A percentile compares a stretch with the other conserved stretches of the same genome.
phyloP scores from a whole-genome alignment of 2,113 vertebrate genomes.

The Euleptes europaea region DNA sequence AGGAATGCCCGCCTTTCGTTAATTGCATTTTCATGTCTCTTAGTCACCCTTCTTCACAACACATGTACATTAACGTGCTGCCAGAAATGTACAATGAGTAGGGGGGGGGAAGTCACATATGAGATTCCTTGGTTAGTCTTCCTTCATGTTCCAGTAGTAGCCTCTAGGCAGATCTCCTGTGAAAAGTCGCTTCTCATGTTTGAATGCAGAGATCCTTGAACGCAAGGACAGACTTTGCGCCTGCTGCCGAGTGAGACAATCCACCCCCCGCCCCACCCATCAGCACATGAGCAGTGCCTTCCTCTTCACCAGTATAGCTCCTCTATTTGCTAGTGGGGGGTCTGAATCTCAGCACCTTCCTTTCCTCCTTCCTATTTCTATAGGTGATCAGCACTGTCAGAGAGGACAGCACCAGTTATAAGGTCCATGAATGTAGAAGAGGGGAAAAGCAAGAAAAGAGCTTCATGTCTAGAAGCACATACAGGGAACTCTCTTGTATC shows the following conservation, averaged over 20 bases:
- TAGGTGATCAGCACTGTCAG: background rate
- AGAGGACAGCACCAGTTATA: background rate
- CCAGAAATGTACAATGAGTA: conserved; percentile 28
- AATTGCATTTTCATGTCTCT: background rate
- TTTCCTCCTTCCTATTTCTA: background rate
- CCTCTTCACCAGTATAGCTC: background rate
- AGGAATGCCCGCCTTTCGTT: background rate
- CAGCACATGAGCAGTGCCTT: background rate
- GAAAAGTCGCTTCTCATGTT: background rate
- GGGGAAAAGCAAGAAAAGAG: background rate
- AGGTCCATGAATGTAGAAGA: background rate
- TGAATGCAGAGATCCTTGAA: background rate
- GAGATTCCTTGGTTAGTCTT: conserved; percentile 37
- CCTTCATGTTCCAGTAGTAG: conserved; percentile 36
- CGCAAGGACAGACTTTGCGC: background rate
- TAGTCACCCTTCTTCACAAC: background rate
- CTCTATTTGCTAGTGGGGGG: background rate
- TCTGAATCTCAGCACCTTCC: background rate
- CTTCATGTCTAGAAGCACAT: no score
- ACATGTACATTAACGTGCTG: conserved; percentile 16
- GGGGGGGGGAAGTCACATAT: conserved; percentile 42
- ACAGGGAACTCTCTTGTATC: no score
- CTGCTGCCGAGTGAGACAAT: background rate
- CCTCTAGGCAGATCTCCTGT: conserved; percentile 25
- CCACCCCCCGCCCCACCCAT: background rate